Evolutionary conservation across 2,888 invertebrate species (phyloP).

Genomic region (Stenotaenia linearis): DNA sequence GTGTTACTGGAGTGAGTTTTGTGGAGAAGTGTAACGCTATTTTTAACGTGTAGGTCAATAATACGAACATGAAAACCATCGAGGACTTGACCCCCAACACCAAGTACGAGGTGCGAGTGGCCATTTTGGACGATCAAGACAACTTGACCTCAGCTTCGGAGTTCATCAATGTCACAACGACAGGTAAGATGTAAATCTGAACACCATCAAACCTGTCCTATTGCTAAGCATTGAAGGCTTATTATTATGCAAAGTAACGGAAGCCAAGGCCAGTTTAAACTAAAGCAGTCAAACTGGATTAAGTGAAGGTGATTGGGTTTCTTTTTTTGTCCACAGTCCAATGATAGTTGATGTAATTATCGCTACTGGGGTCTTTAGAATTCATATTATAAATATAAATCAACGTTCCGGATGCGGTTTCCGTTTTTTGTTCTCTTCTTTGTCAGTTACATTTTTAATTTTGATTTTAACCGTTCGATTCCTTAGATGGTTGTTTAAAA

Average conservation of each 20-base stretch:
- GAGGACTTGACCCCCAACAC: constrained; percentile 34
- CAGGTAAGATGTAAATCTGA: constrained; percentile 38
- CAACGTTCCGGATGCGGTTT: not conserved
- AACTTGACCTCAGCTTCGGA: constrained; percentile 41
- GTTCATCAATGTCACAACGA: constrained; percentile 41
- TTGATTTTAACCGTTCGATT: not conserved
- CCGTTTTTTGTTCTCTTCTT: not conserved
- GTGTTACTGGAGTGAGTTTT: not conserved
- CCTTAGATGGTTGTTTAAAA: constrained; percentile 42
- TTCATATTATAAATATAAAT: not conserved
- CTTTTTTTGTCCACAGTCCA: not conserved
- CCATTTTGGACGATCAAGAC: constrained; percentile 41
- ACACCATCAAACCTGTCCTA: constrained; percentile 1
- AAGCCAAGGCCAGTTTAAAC: constrained; percentile 13
- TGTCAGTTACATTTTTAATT: not conserved
- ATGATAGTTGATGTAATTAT: not conserved
- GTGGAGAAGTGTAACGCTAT: not conserved
- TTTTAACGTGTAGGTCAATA: constrained; percentile 37
- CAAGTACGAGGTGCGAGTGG: constrained; percentile 40
- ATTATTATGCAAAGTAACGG: constrained; percentile 13
- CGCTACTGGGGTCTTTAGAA: constrained; percentile 11
- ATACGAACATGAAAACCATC: constrained; percentile 37
- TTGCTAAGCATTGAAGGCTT: not conserved
- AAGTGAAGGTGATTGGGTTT: constrained; percentile 17
- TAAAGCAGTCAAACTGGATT: constrained; percentile 17